Percentiles rank a stretch among this genome's conserved stretches.
Conservation (phyloP, 2,797 vertebrate species). For the Catharus ustulatus region DNA sequence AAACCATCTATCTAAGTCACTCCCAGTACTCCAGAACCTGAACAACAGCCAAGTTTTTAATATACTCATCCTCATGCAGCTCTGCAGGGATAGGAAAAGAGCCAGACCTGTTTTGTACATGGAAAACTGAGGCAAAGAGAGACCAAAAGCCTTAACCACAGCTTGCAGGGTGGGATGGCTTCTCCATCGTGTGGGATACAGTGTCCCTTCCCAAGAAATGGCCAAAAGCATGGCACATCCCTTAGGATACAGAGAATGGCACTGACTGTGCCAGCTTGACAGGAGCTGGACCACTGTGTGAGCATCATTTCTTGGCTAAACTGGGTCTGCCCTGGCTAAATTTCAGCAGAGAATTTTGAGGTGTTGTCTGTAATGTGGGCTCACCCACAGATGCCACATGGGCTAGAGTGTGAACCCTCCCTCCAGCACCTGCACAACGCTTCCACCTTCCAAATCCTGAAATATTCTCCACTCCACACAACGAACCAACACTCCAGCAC, state of each 20-base stretch:
- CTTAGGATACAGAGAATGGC: neutral
- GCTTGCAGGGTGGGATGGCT: neutral
- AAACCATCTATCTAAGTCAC: conserved; percentile 17
- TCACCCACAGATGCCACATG: neutral
- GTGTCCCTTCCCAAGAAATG: neutral
- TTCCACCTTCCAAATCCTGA: neutral
- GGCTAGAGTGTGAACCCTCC: neutral
- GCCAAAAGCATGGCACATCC: neutral
- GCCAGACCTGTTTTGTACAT: neutral
- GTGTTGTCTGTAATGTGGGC: neutral
- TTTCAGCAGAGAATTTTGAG: neutral
- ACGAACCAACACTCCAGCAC: neutral
- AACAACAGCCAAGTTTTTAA: neutral
- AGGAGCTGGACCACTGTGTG: neutral
- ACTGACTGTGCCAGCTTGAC: neutral
- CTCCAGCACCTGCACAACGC: accelerated
- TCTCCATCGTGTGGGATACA: neutral
- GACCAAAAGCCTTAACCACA: neutral
- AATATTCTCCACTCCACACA: neutral
- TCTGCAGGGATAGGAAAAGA: neutral
- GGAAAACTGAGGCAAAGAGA: neutral
- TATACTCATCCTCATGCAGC: neutral
- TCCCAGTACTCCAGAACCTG: neutral
- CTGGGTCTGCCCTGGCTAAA: neutral
- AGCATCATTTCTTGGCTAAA: neutral